These are phyloP conservation scores for Chrysopilus asiliformis DNA, from an alignment of 2,888 invertebrate species.

Conservation along the genomic window DNA sequence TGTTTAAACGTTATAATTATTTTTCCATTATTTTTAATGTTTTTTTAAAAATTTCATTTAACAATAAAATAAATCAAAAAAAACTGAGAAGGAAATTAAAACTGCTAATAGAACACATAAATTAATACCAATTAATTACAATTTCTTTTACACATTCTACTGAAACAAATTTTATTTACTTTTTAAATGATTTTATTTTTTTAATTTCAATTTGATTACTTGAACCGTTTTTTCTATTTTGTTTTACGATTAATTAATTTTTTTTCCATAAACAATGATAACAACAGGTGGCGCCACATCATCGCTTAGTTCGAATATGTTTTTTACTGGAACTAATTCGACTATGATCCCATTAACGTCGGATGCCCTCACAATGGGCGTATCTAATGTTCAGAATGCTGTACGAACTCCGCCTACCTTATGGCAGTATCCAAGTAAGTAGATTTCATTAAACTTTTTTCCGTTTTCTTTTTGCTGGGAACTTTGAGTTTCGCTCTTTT, in stretches of 20 bases:
- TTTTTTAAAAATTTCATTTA: too few relatives aligned
- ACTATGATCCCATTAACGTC: slow-evolving; percentile 19
- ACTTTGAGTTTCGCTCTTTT: too few relatives aligned
- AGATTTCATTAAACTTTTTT: too few relatives aligned
- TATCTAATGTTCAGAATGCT: slow-evolving; percentile 21
- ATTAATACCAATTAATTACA: slow-evolving; percentile 1
- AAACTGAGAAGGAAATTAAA: too few relatives aligned
- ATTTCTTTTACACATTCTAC: neutral
- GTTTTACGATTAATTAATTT: slow-evolving; percentile 1
- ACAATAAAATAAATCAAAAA: too few relatives aligned
- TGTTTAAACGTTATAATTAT: too few relatives aligned
- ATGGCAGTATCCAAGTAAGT: slow-evolving; percentile 72
- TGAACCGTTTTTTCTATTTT: slow-evolving; percentile 3
- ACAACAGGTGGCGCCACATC: slow-evolving; percentile 16
- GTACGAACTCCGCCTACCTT: slow-evolving; percentile 52
- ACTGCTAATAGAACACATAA: neutral
- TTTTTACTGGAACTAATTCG: slow-evolving; percentile 19
- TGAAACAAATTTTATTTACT: too few relatives aligned
- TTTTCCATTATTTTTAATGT: too few relatives aligned
- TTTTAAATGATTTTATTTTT: neutral
- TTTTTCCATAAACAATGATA: slow-evolving; percentile 3
- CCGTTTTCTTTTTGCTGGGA: too few relatives aligned
- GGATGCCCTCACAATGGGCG: slow-evolving; percentile 17
- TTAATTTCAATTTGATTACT: too few relatives aligned
- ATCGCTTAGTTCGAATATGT: slow-evolving; percentile 20